Base-by-base conservation (phyloP, 2,797 vertebrate species). In the Steatocranus sp. region DNA sequence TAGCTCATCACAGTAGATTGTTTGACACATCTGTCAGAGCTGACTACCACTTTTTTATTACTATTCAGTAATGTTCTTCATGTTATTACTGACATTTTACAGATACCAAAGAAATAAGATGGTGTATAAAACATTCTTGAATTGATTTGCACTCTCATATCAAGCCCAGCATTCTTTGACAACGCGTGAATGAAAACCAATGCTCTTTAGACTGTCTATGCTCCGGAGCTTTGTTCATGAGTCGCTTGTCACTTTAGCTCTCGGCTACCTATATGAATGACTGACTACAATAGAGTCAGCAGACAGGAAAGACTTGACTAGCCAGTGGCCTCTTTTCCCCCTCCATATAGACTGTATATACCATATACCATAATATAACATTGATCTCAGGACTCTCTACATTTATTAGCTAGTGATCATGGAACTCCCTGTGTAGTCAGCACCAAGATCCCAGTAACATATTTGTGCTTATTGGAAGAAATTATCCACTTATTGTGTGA, bases 291-390 rank as follows among this genome's bases (percentile, higher is more conserved):
- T 91, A 12, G 94, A 94, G 88, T 85, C 91, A 95, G 91, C 11
- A 94, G 94, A 95, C 93, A 75, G 94, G 93, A 94, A 95, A 93
- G 77, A 78, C 88, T n/a, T 84, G 83, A 79, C 88, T 84, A 87
- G 85, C 89, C 91, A 88, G 82, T 94, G 92, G 87, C 93, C 92
- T 93, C 87, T 78, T 95, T 95, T 14, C 93, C 86, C 88, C 86
- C 86, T 66, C 78, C 51, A 63, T 77, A 80, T 58, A 87, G 90
- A 94, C n/a, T n/a, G n/a, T n/a, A n/a, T n/a, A n/a, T n/a, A n/a
- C n/a, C n/a, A n/a, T n/a, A n/a, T n/a, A n/a, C 91, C 87, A 92
- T 91, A 93, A 93, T 83, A 82, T 78, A 93, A 85, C 91, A 93
- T 92, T 93, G 94, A 95, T 95, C 90, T 89, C 75, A 23, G 36